Evolutionary conservation across 2,888 invertebrate species (phyloP).

Genomic region (Drosophila bunnanda): DNA sequence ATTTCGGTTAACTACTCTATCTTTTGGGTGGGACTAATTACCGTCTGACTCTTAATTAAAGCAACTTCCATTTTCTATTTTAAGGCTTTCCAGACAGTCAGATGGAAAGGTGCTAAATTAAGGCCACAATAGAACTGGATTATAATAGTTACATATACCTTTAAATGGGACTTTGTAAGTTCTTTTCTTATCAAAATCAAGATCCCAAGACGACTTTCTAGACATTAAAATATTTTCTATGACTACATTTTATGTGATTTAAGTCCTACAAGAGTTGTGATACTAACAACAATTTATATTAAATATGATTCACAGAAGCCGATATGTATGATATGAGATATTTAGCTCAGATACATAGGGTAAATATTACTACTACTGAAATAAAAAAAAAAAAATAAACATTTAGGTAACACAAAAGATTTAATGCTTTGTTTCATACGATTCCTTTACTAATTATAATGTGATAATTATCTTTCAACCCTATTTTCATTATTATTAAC

Average conservation of each 20-base stretch:
- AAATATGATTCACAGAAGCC: background rate
- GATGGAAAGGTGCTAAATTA: constrained; percentile 38
- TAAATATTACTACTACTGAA: no score
- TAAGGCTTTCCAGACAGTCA: constrained; percentile 30
- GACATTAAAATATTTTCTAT: no score
- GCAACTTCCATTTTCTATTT: constrained; percentile 23
- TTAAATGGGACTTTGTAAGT: background rate
- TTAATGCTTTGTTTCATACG: background rate
- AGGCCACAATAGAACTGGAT: background rate
- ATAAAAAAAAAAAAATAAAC: no score
- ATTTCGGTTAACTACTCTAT: constrained; percentile 20
- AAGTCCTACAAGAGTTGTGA: background rate
- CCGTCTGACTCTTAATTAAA: constrained; percentile 35
- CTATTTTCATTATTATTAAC: background rate
- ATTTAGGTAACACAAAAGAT: background rate
- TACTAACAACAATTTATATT: background rate
- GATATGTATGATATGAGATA: background rate
- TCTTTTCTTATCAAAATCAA: no score
- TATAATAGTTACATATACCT: background rate
- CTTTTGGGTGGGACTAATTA: constrained; percentile 61
- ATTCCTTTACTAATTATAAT: background rate
- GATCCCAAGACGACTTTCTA: no score
- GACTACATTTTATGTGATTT: background rate
- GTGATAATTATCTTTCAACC: background rate
- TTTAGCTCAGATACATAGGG: no score